Evolutionary conservation across 1,140 invertebrate genomes (phyloP), one percentile per base, ranked within the genome.

Genomic region (Anadara kagoshimensis): DNA sequence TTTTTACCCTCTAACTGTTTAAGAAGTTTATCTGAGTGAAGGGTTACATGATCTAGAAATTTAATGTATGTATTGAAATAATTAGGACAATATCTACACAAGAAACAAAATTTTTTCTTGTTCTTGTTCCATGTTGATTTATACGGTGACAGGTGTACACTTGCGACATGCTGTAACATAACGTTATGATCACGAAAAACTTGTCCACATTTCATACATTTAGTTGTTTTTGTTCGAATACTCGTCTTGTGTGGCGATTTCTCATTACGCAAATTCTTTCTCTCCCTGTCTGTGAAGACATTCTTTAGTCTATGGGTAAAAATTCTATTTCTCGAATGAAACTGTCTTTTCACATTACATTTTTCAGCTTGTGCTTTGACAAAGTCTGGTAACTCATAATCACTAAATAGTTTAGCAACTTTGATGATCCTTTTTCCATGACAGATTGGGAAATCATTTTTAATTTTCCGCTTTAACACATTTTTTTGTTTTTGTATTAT

Each of bases 321-420:
- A 56, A 67, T 44, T 56, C 43, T 67, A 5, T 20, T 29, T 56
- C 36, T 5, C 3, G 53, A 22, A n/a, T 26, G 12, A 24, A 54
- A 54, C 26, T 63, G 47, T 45, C 69, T 63, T 43, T 71, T 71
- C 18, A 71, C 44, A 61, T 71, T 71, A 44, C 47, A 63, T 41
- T 56, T 71, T 12, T 53, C 56, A 41, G 63, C 43, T 53, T 71
- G 69, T 45, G 61, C 45, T 64, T 71, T 71, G 18, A 71, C 18
- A 43, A 71, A 71, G 47, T 71, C 61, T 18, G 69, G 69, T 63
- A 71, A 49, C 56, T 71, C 69, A 71, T 49, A 71, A 20, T 71
- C 56, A 56, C 63, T 61, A 63, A 54, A 67, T 36, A 36, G 29
- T 56, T 67, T 67, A n/a, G 53, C 56, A 5, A 67, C 64, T 29